A percentile compares a stretch with the other conserved stretches of the same genome.
phyloP scores from a whole-genome alignment of 2,797 vertebrate species.

The Stomatorhinus walkeri region DNA sequence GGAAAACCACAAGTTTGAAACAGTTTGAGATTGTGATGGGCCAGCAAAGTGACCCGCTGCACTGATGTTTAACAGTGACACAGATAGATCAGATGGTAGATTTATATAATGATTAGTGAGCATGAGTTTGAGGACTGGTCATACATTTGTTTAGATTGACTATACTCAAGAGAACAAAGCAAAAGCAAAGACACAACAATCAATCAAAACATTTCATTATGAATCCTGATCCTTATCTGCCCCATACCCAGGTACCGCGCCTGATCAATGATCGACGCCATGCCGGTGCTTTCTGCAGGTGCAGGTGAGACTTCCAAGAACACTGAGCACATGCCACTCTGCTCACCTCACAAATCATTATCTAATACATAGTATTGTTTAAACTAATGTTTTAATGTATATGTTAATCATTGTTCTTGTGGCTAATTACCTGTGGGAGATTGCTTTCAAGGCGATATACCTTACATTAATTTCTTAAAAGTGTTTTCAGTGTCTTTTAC shows the following conservation, averaged over 20 bases:
- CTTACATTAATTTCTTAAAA: not conserved
- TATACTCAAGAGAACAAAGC: not conserved
- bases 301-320: conserved; percentile 50
- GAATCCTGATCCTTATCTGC: not conserved
- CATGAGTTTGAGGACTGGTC: not conserved
- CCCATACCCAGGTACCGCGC: not conserved
- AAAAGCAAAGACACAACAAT: not conserved
- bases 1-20: not conserved
- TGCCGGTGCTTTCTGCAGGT: conserved; percentile 70
- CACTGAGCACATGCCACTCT: not conserved
- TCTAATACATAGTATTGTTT: not conserved
- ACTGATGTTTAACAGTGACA: not conserved
- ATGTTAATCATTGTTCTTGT: not conserved
- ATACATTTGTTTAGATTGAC: not conserved
- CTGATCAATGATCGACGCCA: conserved; percentile 40
- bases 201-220: not conserved
- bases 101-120: not conserved
- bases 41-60: not conserved
- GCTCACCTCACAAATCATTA: not conserved
- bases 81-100: not conserved
- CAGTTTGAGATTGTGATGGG: not conserved
- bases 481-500: not conserved
- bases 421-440: not conserved
- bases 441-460: not conserved
- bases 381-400: not conserved